Evolutionary conservation across 2,113 vertebrate species (phyloP).

Genomic region (Isichthys henryi): DNA sequence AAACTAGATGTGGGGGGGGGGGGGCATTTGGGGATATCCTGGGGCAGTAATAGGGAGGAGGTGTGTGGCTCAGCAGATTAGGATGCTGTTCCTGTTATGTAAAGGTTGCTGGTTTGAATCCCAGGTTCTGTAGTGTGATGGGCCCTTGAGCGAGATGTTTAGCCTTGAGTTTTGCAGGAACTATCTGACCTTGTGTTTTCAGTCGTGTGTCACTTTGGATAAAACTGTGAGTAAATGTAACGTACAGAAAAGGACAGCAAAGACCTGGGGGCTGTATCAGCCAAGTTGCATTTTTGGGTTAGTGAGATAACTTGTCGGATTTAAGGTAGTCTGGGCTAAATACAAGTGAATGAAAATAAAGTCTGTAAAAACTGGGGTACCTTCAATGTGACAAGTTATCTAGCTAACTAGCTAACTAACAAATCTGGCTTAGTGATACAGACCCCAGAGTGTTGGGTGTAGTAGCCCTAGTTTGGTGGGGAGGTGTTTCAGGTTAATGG

Average conservation of each 20-base stretch:
- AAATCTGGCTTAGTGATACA: not conserved
- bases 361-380: not conserved
- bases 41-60: not conserved
- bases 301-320: not conserved
- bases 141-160: not conserved
- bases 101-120: not conserved
- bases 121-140: not conserved
- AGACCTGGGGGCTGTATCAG: not conserved
- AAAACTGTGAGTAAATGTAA: not conserved
- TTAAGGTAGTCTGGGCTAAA: not conserved
- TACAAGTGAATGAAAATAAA: not conserved
- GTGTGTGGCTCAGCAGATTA: not conserved
- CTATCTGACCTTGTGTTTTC: not conserved
- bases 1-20: not conserved
- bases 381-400: not conserved
- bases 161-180: not conserved
- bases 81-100: not conserved
- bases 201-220: not conserved
- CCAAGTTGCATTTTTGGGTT: not conserved
- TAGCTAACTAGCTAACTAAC: not conserved
- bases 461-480: not conserved
- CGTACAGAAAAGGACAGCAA: not conserved
- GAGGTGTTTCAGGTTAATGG: not conserved
- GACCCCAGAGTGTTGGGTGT: not conserved
- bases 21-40: not conserved